These are phyloP conservation scores for Drosophila persimilis DNA, from an alignment of 1,140 invertebrate genomes.

Conservation along the genomic window DNA sequence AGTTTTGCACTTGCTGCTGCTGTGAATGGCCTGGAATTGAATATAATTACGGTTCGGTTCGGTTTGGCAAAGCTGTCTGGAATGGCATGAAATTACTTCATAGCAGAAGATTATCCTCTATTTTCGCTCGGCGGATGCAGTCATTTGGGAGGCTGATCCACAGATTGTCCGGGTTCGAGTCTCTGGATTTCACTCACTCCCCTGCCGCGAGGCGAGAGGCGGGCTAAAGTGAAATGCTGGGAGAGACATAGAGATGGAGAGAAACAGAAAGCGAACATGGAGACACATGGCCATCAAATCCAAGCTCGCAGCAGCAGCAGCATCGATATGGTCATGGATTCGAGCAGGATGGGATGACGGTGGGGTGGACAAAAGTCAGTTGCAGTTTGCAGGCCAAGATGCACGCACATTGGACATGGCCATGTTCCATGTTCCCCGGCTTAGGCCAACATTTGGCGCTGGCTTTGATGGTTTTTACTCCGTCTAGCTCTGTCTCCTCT, in stretches of 20 bases:
- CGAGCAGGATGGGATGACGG: constrained; percentile 1
- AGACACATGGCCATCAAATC: constrained; percentile 55
- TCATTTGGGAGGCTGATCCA: constrained; percentile 63
- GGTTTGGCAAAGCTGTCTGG: constrained; percentile 21
- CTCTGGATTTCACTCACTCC: constrained; percentile 49
- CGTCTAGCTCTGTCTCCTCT: constrained; percentile 27
- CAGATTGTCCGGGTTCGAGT: constrained; percentile 16
- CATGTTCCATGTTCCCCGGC: constrained; percentile 42
- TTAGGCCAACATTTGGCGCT: constrained; percentile 70
- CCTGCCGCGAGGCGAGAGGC: constrained; percentile 16
- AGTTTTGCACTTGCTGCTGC: constrained; percentile 57
- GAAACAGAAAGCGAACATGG: constrained; percentile 49
- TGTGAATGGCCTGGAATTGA: constrained; percentile 49
- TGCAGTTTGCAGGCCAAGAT: constrained; percentile 47
- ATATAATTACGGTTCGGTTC: constrained; percentile 58
- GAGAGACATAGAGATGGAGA: constrained; percentile 16
- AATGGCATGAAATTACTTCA: constrained; percentile 72
- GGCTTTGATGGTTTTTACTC: constrained; percentile 67
- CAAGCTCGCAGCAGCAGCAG: constrained; percentile 44
- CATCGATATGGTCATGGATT: constrained; percentile 33
- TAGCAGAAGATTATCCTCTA: constrained; percentile 47
- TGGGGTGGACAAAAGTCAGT: constrained; percentile 11
- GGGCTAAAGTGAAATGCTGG: constrained; percentile 70
- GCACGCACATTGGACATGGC: constrained; percentile 56
- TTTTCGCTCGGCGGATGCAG: constrained; percentile 59